A percentile compares a stretch with the other conserved stretches of the same genome.
Evolutionary conservation across 2,113 vertebrate species (phyloP).

Genomic region (Entelurus aequoreus): DNA sequence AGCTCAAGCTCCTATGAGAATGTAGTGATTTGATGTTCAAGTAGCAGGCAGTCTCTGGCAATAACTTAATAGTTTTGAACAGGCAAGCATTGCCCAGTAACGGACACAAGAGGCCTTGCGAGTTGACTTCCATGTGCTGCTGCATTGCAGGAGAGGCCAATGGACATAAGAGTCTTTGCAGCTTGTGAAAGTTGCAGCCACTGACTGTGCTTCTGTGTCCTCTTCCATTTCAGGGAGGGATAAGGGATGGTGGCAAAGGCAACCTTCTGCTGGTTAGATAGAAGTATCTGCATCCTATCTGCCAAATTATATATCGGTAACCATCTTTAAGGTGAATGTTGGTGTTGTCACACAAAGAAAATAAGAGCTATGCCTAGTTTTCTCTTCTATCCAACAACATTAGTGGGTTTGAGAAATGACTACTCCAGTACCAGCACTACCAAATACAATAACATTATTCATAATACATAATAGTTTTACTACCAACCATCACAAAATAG

Average conservation of each 20-base stretch:
- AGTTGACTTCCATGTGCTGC: conserved; percentile 27
- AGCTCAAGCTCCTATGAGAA: conserved; percentile 18
- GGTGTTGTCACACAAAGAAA: conserved; percentile 43
- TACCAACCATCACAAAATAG: neutral
- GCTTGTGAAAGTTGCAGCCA: conserved; percentile 38
- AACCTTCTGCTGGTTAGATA: conserved; percentile 45
- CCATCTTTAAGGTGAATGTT: conserved; percentile 62
- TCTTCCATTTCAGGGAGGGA: conserved; percentile 54
- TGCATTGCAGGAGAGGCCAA: conserved; percentile 51
- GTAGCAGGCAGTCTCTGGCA: conserved; percentile 44
- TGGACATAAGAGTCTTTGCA: conserved; percentile 52
- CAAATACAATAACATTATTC: conserved; percentile 10
- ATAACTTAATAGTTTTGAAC: conserved; percentile 25
- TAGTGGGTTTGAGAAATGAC: neutral
- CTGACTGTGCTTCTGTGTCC: conserved; percentile 37
- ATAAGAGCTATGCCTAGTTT: conserved; percentile 15
- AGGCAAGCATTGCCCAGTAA: conserved; percentile 43
- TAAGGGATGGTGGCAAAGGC: conserved; percentile 39
- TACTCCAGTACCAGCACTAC: conserved; percentile 13
- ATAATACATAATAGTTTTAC: conserved; percentile 34
- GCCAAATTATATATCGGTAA: conserved; percentile 21
- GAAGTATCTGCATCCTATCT: conserved; percentile 68
- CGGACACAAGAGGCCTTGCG: conserved; percentile 48
- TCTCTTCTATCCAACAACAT: conserved; percentile 7
- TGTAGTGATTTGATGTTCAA: conserved; percentile 33